phyloP scores from a whole-genome alignment of 2,888 invertebrate species.

The Leucoma salicis region DNA sequence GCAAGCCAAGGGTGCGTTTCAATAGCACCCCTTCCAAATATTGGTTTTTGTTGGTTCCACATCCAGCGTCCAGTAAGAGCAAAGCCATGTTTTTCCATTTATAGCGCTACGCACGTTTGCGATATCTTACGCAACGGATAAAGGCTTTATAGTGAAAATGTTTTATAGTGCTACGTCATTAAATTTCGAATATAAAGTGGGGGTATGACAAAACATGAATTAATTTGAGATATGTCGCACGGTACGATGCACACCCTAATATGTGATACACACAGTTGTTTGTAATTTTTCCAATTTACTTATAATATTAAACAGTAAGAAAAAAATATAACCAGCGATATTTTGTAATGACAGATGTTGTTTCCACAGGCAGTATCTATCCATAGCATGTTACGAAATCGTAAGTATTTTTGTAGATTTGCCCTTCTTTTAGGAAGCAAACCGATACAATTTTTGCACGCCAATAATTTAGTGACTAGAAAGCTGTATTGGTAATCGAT shows the following conservation, averaged over 20 bases:
- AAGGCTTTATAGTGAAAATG: slow-evolving; percentile 58
- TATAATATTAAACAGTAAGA: too few species aligned
- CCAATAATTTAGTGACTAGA: too few species aligned
- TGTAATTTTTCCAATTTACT: too few species aligned
- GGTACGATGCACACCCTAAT: slow-evolving; percentile 65
- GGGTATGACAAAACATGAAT: slow-evolving; percentile 81
- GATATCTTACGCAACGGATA: slow-evolving; percentile 61
- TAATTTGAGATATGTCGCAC: slow-evolving; percentile 79
- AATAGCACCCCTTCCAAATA: slow-evolving; percentile 78
- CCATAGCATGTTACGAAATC: too few species aligned
- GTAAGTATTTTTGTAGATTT: too few species aligned
- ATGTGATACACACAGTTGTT: slow-evolving; percentile 18
- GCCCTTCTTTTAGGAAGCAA: too few species aligned
- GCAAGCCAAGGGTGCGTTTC: slow-evolving; percentile 70
- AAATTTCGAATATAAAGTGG: slow-evolving; percentile 76
- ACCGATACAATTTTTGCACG: too few species aligned
- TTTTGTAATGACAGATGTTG: too few species aligned
- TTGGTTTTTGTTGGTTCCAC: slow-evolving; percentile 73
- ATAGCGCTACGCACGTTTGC: slow-evolving; percentile 61
- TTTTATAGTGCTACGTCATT: slow-evolving; percentile 77
- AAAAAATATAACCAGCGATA: too few species aligned
- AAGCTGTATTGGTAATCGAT: too few species aligned
- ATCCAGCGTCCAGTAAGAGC: slow-evolving; percentile 74
- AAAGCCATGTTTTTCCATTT: slow-evolving; percentile 77
- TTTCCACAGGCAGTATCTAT: too few species aligned